A percentile compares a stretch with the other conserved stretches of the same genome.
phyloP scores from a whole-genome alignment of 2,113 vertebrate species.

The Chaetodon auriga region DNA sequence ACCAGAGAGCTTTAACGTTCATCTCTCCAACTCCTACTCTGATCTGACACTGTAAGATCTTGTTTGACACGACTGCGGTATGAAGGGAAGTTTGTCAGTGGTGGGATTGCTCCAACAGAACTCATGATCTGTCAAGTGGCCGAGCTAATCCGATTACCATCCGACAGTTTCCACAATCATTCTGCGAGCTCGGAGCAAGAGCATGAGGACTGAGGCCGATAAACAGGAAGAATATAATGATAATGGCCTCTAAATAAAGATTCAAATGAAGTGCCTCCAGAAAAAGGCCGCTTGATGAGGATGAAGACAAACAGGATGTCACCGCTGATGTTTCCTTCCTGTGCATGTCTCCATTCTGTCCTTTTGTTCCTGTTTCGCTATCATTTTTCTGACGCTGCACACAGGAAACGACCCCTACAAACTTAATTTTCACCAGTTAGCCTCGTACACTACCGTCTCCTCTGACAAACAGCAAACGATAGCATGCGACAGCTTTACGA shows the following conservation, averaged over 20 bases:
- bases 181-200: conserved; percentile 37
- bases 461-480: background rate
- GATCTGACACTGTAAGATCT: background rate
- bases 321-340: conserved; percentile 62
- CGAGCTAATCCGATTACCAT: conserved; percentile 73
- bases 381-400: conserved; percentile 18
- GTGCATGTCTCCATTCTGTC: conserved; percentile 39
- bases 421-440: conserved; percentile 34
- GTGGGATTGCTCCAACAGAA: conserved; percentile 53
- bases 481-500: background rate
- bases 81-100: background rate
- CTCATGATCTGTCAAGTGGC: conserved; percentile 69
- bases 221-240: conserved; percentile 77
- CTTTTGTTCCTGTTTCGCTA: background rate
- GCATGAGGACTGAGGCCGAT: conserved; percentile 50
- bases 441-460: background rate
- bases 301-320: conserved; percentile 69
- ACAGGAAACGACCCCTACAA: background rate
- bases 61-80: conserved; percentile 12
- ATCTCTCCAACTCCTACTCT: background rate
- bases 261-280: conserved; percentile 49
- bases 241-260: conserved; percentile 64
- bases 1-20: background rate
- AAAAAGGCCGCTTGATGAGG: conserved; percentile 25
- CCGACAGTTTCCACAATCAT: conserved; percentile 54